Conservation (phyloP, 2,888 invertebrate genomes). For the Melangyna quadrimaculata region DNA sequence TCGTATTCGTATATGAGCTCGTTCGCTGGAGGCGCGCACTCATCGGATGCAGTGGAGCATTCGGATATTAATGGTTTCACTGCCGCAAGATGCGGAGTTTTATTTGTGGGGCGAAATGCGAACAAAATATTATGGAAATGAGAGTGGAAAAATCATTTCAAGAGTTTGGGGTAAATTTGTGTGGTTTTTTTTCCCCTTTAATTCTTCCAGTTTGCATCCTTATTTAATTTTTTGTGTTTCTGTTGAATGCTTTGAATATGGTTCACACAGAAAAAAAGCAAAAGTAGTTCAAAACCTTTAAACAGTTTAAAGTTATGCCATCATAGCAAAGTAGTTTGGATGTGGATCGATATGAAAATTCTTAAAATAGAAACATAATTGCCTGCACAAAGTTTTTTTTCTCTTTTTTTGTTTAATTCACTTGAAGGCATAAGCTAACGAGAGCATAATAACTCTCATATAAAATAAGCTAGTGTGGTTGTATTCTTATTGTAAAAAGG, state of each 20-base stretch:
- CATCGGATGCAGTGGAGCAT: constrained; percentile 53
- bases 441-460: neutral
- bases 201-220: neutral
- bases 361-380: constrained; percentile 39
- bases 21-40: constrained; percentile 58
- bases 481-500: neutral
- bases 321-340: neutral
- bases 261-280: too few species aligned
- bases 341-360: constrained; percentile 15
- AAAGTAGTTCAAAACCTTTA: constrained; percentile 37
- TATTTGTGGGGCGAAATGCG: constrained; percentile 17
- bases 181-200: neutral
- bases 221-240: neutral
- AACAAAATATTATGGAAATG: constrained; percentile 45
- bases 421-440: neutral
- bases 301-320: constrained; percentile 15
- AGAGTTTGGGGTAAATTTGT: neutral
- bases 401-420: neutral
- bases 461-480: neutral
- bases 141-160: constrained; percentile 6
- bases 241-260: neutral
- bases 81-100: constrained; percentile 44
- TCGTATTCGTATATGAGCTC: constrained; percentile 3
- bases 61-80: constrained; percentile 53
- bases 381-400: constrained; percentile 4